Conservation (phyloP, 2,797 vertebrate genomes). For the Micropoecilia bifurca region DNA sequence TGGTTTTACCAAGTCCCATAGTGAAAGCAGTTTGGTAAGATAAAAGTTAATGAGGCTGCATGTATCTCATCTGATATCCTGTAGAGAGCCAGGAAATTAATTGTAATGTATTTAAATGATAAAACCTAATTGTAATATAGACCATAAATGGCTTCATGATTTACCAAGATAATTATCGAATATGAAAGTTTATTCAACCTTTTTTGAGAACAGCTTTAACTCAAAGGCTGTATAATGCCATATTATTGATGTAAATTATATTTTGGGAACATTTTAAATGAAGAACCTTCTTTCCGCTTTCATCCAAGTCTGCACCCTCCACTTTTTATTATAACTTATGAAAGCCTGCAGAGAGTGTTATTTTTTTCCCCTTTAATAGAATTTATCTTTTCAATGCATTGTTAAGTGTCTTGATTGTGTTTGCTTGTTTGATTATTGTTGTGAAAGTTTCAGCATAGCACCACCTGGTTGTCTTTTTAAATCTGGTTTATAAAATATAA, state of each 20-base stretch:
- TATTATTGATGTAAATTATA: background rate
- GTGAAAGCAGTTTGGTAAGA: constrained; percentile 26
- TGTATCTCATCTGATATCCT: constrained; percentile 29
- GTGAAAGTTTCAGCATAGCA: background rate
- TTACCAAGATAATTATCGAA: background rate
- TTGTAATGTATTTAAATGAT: constrained; percentile 13
- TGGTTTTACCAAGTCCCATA: constrained; percentile 13
- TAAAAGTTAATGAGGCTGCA: constrained; percentile 47
- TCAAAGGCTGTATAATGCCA: background rate
- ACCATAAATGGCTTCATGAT: constrained; percentile 5
- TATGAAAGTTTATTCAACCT: background rate
- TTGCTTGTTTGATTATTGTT: background rate
- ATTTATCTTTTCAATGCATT: background rate
- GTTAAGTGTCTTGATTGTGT: background rate
- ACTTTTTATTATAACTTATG: background rate
- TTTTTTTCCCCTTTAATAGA: background rate
- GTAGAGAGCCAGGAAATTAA: constrained; percentile 31
- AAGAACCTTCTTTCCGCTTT: background rate
- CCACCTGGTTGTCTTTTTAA: background rate
- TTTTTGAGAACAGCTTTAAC: background rate
- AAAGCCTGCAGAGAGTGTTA: background rate
- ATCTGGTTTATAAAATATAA: background rate
- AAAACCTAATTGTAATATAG: background rate
- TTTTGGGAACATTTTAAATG: background rate
- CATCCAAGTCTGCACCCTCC: background rate